phyloP scores from a whole-genome alignment of 2,797 vertebrate genomes.

The Lagocephalus sceleratus region DNA sequence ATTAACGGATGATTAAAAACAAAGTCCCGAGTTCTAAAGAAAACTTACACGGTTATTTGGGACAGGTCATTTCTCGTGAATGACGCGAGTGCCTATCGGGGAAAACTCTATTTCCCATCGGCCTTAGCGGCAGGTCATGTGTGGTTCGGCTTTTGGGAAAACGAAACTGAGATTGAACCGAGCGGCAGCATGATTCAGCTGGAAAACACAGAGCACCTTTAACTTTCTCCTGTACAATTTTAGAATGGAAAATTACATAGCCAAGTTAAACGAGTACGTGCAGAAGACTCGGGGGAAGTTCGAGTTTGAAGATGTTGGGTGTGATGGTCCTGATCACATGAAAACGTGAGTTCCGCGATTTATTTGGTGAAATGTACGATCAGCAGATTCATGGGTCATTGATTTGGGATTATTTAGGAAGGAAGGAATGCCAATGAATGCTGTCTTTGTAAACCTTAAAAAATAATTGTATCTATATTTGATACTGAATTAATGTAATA shows the following conservation, averaged over 20 bases:
- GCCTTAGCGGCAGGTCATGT: slow-evolving; percentile 18
- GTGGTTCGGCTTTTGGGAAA: slow-evolving; percentile 31
- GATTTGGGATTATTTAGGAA: rapidly evolving
- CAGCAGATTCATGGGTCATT: neutral
- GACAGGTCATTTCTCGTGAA: too few species aligned
- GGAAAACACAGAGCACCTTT: neutral
- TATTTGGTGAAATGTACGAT: neutral
- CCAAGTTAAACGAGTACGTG: slow-evolving; percentile 47
- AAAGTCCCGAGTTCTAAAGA: too few species aligned
- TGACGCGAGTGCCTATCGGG: too few species aligned
- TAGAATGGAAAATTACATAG: slow-evolving; percentile 58
- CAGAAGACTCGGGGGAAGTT: slow-evolving; percentile 15
- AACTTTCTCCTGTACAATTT: neutral
- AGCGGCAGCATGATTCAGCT: too few species aligned
- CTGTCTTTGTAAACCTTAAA: too few species aligned
- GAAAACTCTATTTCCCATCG: too few species aligned
- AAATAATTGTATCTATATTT: too few species aligned
- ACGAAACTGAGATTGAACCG: too few species aligned
- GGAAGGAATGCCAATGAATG: too few species aligned
- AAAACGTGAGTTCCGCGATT: slow-evolving; percentile 60
- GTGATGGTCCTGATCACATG: slow-evolving; percentile 59
- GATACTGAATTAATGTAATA: too few species aligned
- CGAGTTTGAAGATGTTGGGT: slow-evolving; percentile 43
- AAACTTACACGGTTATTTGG: too few species aligned
- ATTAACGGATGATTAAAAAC: too few species aligned